Base-by-base conservation (phyloP, 2,797 vertebrate species). In the Tamandua tetradactyla region DNA sequence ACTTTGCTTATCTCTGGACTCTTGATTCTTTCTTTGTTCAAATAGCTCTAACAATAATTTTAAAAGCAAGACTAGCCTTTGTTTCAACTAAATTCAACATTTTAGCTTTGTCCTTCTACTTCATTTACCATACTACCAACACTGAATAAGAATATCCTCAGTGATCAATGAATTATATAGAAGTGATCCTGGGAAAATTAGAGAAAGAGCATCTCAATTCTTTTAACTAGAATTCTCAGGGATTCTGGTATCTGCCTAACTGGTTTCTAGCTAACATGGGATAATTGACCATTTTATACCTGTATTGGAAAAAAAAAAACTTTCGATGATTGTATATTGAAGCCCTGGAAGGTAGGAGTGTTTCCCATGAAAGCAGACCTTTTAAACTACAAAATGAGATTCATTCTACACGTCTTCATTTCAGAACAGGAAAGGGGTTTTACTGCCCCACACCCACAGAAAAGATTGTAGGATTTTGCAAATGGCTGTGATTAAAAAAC, bases 21-120 rank as follows among this genome's bases (percentile, higher is more conserved):
- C 83, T 86, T 59, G 91, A 71, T 91, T 88, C 32, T 91, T 92
- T 96, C 69, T 91, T 71, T 94, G 94, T 94, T 94, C 93, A 91
- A 89, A 97, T 52, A 91, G 68, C 61, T 72, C 66, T 64, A 74
- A 64, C 64, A 61, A 68, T 74, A 87, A 94, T 92, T 94, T 84
- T 83, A 89, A 89, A 96, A 95, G 80, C 93, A 94, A 95, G 59
- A 64, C 57, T 89, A 75, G 55, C 62, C 91, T 92, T 94, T 79
- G 71, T 95, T 95, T 80, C 79, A 91, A 72, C 87, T 92, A 92
- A 91, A 87, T 69, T 86, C 44, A 90, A 66, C 82, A 89, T 71
- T 94, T 94, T 92, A 94, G 75, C 76, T 89, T 91, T 94, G 86
- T 75, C 79, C 59, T 96, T 85, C 80, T 92, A 59, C 91, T 57